Percentiles rank a stretch among this genome's conserved stretches.
These are phyloP conservation scores for Parauchenoglanis punctatus DNA, from an alignment of 2,797 vertebrate species.

Conservation along the genomic window DNA sequence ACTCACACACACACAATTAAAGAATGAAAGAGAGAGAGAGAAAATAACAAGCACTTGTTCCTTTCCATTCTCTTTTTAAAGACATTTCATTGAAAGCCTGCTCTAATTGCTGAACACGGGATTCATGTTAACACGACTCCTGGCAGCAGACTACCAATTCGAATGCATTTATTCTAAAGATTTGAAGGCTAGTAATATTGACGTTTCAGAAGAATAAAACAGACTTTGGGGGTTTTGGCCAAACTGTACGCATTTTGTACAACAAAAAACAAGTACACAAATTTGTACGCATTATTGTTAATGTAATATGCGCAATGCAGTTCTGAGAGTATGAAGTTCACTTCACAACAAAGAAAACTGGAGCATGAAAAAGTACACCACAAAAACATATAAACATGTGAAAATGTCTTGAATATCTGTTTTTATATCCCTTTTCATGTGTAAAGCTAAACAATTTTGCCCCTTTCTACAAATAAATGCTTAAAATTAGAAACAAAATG, in stretches of 20 bases:
- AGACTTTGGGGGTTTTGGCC: no score
- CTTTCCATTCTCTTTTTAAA: not conserved
- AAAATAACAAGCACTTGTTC: no score
- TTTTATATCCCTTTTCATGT: not conserved
- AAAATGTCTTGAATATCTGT: not conserved
- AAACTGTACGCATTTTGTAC: no score
- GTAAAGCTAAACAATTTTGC: not conserved
- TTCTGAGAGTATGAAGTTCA: no score
- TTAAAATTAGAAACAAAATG: not conserved
- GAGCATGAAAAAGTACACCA: no score
- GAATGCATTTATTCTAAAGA: not conserved
- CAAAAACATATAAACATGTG: not conserved
- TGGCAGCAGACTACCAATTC: not conserved
- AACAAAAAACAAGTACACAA: no score
- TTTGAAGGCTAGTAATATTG: not conserved
- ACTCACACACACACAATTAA: no score
- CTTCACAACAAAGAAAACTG: no score
- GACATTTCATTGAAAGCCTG: not conserved
- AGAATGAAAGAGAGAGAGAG: not conserved
- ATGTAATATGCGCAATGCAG: no score
- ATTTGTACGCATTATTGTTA: no score
- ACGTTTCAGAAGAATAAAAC: no score
- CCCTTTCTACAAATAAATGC: not conserved
- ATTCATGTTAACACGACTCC: not conserved
- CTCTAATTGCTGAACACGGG: not conserved